phyloP scores from a whole-genome alignment of 2,888 invertebrate species.

The Listrodromus nycthemerus region DNA sequence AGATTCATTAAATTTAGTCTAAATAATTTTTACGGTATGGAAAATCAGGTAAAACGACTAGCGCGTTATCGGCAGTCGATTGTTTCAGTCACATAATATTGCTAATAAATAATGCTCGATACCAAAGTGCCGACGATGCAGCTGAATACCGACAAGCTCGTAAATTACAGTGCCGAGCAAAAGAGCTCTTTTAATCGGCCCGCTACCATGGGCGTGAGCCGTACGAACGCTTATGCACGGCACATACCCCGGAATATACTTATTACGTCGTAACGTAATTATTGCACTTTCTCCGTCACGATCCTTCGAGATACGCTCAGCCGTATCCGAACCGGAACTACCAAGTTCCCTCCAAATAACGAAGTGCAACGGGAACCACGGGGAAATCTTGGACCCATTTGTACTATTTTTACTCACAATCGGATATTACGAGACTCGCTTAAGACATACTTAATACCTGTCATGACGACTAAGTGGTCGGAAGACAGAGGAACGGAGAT shows the following conservation, averaged over 20 bases:
- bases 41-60: not conserved
- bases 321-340: slow-evolving; percentile 72
- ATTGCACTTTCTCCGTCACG: slow-evolving; percentile 80
- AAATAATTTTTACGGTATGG: not conserved
- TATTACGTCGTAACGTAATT: slow-evolving; percentile 75
- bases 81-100: slow-evolving; percentile 10
- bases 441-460: not conserved
- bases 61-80: slow-evolving; percentile 8
- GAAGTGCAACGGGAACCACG: not conserved
- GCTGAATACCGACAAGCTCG: not conserved
- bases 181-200: slow-evolving; percentile 56
- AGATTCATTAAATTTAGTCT: not conserved
- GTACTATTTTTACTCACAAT: not conserved
- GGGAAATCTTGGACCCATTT: slow-evolving; percentile 20
- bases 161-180: slow-evolving; percentile 32
- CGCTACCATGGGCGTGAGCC: slow-evolving; percentile 36
- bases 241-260: slow-evolving; percentile 78
- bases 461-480: not conserved
- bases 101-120: slow-evolving; percentile 30
- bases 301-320: slow-evolving; percentile 72
- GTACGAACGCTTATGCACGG: slow-evolving; percentile 56
- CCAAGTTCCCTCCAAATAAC: slow-evolving; percentile 37
- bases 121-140: not conserved
- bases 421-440: slow-evolving; percentile 1
- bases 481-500: not conserved